phyloP scores from a whole-genome alignment of 1,140 invertebrate species.

The Leptonema lineaticorne region DNA sequence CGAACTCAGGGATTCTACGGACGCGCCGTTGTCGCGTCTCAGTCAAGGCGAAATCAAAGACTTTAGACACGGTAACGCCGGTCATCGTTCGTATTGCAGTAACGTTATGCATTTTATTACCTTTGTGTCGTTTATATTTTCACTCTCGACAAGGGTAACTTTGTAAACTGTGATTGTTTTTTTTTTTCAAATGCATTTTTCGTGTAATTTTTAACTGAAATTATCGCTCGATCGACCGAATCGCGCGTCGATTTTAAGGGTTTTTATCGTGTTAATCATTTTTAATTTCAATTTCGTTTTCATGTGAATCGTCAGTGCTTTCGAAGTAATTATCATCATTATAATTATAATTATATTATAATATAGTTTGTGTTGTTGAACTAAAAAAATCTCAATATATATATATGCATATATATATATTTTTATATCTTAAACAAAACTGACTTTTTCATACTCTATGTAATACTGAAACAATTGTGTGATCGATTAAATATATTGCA shows the following conservation, averaged over 20 bases:
- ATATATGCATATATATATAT: no score
- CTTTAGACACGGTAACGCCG: conserved; percentile 48
- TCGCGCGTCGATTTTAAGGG: no score
- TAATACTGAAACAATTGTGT: conserved; percentile 1
- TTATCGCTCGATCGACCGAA: no score
- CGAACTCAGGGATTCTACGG: conserved; percentile 60
- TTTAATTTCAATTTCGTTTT: not conserved
- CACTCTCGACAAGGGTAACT: no score
- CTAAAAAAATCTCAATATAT: no score
- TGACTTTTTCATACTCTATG: conserved; percentile 15
- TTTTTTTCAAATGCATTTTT: no score
- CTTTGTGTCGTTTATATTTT: not conserved
- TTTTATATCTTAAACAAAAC: conserved; percentile 18
- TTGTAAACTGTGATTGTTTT: conserved; percentile 10
- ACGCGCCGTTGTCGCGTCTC: conserved; percentile 58
- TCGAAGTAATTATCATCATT: not conserved
- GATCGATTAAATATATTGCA: conserved; percentile 1
- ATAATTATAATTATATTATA: no score
- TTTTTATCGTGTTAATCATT: not conserved
- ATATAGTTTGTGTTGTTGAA: conserved; percentile 15
- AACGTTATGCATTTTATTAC: not conserved
- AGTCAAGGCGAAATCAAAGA: conserved; percentile 55
- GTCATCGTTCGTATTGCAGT: not conserved
- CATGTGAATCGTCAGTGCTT: conserved; percentile 16
- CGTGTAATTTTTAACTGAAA: no score